Percentiles rank a stretch among this genome's conserved stretches.
Conservation (phyloP, 2,888 invertebrate genomes). For the Heterodera filipjevi region DNA sequence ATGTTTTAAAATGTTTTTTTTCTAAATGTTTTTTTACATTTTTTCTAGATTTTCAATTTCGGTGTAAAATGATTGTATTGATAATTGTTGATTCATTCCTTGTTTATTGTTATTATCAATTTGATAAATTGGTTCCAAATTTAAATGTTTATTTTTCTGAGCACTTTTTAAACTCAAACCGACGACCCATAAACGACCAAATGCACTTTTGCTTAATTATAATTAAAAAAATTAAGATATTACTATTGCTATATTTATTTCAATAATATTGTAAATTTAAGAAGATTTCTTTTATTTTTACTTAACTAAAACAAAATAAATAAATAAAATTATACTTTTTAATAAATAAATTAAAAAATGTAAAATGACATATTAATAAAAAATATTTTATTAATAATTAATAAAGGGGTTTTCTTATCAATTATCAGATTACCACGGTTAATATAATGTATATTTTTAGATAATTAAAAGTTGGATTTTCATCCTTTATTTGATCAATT, state of each 20-base stretch:
- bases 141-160: not conserved
- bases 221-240: not conserved
- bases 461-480: too few relatives aligned
- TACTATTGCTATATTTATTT: not conserved
- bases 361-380: too few relatives aligned
- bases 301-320: too few relatives aligned
- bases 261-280: too few relatives aligned
- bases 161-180: not conserved
- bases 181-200: not conserved
- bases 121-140: not conserved
- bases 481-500: too few relatives aligned
- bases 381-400: too few relatives aligned
- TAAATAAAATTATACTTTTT: too few relatives aligned
- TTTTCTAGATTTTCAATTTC: not conserved
- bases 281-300: too few relatives aligned
- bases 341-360: too few relatives aligned
- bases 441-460: too few relatives aligned
- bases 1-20: not conserved
- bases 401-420: too few relatives aligned
- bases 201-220: not conserved
- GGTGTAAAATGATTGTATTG: not conserved
- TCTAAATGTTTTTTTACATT: constrained; percentile 3
- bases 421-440: too few relatives aligned
- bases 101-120: not conserved
- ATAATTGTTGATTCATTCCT: not conserved